Conservation (phyloP, 1,140 invertebrate genomes). For the Oryctes rhinoceros region DNA sequence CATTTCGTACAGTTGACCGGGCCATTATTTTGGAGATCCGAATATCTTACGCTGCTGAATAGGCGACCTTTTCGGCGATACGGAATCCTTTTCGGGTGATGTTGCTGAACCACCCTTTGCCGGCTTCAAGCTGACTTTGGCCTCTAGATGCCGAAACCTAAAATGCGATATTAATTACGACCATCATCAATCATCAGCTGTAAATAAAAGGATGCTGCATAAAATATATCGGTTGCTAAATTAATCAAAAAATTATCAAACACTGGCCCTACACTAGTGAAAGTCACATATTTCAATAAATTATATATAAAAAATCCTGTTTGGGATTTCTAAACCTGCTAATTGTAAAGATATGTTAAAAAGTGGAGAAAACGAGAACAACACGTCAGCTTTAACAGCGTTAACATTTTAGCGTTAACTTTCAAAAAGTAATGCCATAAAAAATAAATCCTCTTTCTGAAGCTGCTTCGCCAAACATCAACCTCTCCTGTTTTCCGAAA, state of each 20-base stretch:
- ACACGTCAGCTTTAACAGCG: too few relatives aligned
- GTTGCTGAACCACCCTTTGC: slow-evolving; percentile 65
- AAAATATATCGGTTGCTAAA: not conserved
- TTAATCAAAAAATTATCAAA: not conserved
- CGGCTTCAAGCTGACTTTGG: slow-evolving; percentile 56
- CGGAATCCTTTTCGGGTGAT: slow-evolving; percentile 65
- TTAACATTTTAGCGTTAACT: too few relatives aligned
- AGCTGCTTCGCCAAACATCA: too few relatives aligned
- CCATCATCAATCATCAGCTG: not conserved
- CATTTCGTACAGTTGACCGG: not conserved
- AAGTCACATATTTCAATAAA: too few relatives aligned
- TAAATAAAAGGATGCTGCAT: not conserved
- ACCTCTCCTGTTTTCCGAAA: too few relatives aligned
- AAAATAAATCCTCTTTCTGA: too few relatives aligned
- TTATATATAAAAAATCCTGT: too few relatives aligned
- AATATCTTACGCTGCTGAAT: slow-evolving; percentile 27
- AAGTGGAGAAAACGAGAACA: too few relatives aligned
- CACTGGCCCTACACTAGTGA: slow-evolving; percentile 26
- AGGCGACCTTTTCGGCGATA: slow-evolving; percentile 61
- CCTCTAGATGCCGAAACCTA: slow-evolving; percentile 45
- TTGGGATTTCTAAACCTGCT: too few relatives aligned
- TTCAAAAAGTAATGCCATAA: too few relatives aligned
- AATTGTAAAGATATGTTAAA: too few relatives aligned
- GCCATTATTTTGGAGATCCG: slow-evolving; percentile 26
- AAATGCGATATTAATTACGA: slow-evolving; percentile 17